Base-by-base conservation (phyloP, 1,140 invertebrate species). In the Psilanteris sp. region DNA sequence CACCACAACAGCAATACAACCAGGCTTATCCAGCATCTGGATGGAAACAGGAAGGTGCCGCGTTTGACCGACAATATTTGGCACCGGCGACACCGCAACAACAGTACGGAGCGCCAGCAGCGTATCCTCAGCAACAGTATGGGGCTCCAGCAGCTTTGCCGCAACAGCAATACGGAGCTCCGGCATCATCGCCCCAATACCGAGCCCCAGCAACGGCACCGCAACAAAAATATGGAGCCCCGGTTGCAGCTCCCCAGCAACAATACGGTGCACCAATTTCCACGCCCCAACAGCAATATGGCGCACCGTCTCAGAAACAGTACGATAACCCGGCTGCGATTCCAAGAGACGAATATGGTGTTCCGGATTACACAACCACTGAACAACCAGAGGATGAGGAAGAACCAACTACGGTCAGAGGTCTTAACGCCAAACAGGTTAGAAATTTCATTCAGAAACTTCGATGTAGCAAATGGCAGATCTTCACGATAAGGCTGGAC, bases 61-160 rank as follows among this genome's bases (percentile, higher is more conserved):
- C n/a, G n/a, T n/a, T n/a, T n/a, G n/a, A n/a, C n/a, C n/a, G n/a
- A n/a, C n/a, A n/a, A n/a, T n/a, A n/a, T n/a, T n/a, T n/a, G n/a
- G n/a, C n/a, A n/a, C n/a, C n/a, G n/a, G n/a, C n/a, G n/a, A n/a
- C 18, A 20, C 18, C 18, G 18, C 18, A 20, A 20, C 2, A 5
- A 20, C 18, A 20, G 5, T 20, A 20, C 18, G 18, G 18, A 20
- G 18, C 18, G 5, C 18, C 18, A 20, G 18, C 18, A 5, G 18
- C 83, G 1, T 89, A 90, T 0, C 90, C 90, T 7, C 81, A 89
- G 39, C 88, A 81, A 72, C 81, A 84, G 44, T 67, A 54, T 22
- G 50, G 18, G 26, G n/a, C 59, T 15, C 48, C 72, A 18, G 31
- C 7, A 13, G 6, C 14, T 16, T 34, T 36, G 3, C 26, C 13